phyloP scores from a whole-genome alignment of 1,140 invertebrate genomes.

The Sogatella furcifera region DNA sequence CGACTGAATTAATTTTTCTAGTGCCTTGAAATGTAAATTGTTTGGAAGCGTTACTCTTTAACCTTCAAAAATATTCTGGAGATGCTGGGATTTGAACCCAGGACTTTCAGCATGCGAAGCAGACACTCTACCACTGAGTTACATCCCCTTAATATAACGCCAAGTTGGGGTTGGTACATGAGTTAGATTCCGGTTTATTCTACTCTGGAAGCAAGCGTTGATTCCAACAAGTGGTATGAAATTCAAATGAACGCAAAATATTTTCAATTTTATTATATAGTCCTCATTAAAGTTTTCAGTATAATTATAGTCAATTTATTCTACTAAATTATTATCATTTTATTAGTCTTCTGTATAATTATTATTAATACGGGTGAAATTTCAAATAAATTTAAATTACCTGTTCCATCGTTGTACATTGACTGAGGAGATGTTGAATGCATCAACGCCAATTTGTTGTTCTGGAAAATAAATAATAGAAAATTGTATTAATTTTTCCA shows the following conservation, averaged over 20 bases:
- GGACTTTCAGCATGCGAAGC: constrained; percentile 67
- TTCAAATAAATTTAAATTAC: constrained; percentile 9
- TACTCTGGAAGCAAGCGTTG: too few relatives aligned
- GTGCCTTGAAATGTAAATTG: neutral
- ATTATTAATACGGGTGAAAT: neutral
- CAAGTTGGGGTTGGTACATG: neutral
- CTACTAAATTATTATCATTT: too few relatives aligned
- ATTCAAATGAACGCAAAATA: too few relatives aligned
- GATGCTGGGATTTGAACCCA: constrained; percentile 64
- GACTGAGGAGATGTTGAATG: constrained; percentile 43
- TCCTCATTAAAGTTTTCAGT: too few relatives aligned
- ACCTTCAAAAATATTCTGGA: constrained; percentile 31
- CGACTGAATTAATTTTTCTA: neutral
- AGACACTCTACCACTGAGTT: constrained; percentile 69
- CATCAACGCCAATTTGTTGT: constrained; percentile 15
- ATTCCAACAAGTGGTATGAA: too few relatives aligned
- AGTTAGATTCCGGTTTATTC: neutral
- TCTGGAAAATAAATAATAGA: constrained; percentile 21
- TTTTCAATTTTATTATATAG: too few relatives aligned
- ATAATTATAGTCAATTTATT: too few relatives aligned
- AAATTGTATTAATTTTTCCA: neutral
- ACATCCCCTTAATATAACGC: constrained; percentile 38
- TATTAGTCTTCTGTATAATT: neutral
- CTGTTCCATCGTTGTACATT: constrained; percentile 33
- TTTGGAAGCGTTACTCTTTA: neutral